Base-by-base conservation (phyloP, 2,888 invertebrate genomes). In the Xanthia icteritia region DNA sequence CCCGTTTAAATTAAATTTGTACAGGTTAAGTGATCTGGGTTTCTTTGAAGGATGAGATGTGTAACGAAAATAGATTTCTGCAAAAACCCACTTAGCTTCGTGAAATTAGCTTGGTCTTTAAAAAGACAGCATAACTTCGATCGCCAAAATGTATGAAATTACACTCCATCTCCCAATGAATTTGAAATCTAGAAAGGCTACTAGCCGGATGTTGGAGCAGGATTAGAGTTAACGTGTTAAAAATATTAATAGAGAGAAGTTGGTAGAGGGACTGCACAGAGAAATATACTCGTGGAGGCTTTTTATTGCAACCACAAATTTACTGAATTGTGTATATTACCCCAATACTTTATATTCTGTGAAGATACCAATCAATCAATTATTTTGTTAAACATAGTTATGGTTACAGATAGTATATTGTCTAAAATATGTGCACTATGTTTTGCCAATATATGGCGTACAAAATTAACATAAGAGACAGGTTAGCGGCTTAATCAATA, bases 1-100 rank as follows among this genome's bases (percentile, higher is more conserved):
- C 58, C 54, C 60, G 61, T 69, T 81, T 77, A 65, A 81, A 77
- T 84, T 81, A 77, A 81, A 81, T 66, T 63, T 48, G 39, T 51
- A 66, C 85, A 85, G 82, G 77, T 81, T 81, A 75, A 85, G 71
- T 74, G 68, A 63, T 77, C 51, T 72, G 58, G 68, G 36, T 65
- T 65, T 67, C 36, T 76, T 68, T 54, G 69, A 73, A 76, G 8
- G 11, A 63, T 58, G 48, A 54, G 23, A 61, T 75, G 42, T n/a
- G 64, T 65, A 39, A 67, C 67, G 5, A 42, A 56, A 73, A 56
- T 64, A 68, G 56, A 9, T 17, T 39, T 74, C 15, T 23, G n/a
- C 63, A 48, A 27, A 73, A 48, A 6, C 11, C 8, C n/a, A 11
- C 17, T 54, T 54, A 51, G 23, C 17, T 17, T 54, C 23, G 9